A percentile compares a stretch with the other conserved stretches of the same genome.
Evolutionary conservation across 64 coral and sea anemone genomes (phyloP).

Genomic region (Montipora foliosa): DNA sequence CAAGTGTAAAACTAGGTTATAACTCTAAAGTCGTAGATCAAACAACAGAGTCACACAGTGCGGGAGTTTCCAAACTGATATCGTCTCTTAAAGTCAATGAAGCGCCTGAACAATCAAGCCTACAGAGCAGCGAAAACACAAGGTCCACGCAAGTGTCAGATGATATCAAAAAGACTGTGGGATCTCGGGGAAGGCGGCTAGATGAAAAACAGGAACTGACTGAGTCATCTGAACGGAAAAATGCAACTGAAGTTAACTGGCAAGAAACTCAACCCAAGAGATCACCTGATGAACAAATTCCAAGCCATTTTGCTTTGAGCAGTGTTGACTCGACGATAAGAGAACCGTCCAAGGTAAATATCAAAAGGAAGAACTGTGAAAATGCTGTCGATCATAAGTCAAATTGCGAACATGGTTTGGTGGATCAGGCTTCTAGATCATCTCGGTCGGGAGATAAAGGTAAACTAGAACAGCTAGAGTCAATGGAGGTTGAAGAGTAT

Average conservation of each 20-base stretch:
- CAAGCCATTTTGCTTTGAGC: neutral
- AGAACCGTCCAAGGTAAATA: neutral
- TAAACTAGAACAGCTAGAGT: neutral
- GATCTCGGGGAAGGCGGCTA: neutral
- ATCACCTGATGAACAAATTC: neutral
- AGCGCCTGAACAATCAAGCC: neutral
- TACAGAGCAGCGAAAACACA: neutral
- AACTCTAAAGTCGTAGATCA: neutral
- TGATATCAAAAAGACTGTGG: neutral
- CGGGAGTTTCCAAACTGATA: neutral
- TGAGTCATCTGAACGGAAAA: neutral
- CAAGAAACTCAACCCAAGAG: neutral
- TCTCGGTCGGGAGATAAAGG: neutral
- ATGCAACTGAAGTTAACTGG: neutral
- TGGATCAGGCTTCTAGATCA: neutral
- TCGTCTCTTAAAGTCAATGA: neutral
- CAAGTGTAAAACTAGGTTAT: neutral
- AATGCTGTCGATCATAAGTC: neutral
- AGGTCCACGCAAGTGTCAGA: neutral
- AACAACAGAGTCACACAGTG: neutral
- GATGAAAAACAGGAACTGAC: neutral
- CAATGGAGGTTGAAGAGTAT: neutral
- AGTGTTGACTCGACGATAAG: neutral
- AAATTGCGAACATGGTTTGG: neutral
- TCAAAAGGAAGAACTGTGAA: neutral